A percentile compares a stretch with the other conserved stretches of the same genome.
phyloP scores from a whole-genome alignment of 2,888 invertebrate species.

The Tineola bisselliella region DNA sequence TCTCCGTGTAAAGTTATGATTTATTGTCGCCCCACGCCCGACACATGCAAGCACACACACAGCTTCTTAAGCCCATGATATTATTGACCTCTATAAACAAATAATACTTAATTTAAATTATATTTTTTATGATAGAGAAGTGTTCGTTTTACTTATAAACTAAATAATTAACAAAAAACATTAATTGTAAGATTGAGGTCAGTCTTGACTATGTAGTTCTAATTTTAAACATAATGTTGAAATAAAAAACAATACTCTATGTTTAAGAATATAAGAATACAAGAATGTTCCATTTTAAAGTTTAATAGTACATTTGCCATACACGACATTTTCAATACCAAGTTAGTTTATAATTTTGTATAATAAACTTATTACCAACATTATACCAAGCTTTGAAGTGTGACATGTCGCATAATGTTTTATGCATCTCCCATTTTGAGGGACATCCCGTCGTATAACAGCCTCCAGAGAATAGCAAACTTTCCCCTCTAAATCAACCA shows the following conservation, averaged over 20 bases:
- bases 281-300: too few relatives aligned
- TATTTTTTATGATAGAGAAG: too few relatives aligned
- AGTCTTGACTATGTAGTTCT: too few relatives aligned
- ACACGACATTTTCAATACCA: too few relatives aligned
- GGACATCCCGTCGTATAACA: background rate
- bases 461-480: background rate
- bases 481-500: background rate
- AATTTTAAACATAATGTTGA: too few relatives aligned
- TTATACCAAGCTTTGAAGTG: background rate
- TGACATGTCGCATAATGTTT: background rate
- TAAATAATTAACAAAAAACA: too few relatives aligned
- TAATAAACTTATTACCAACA: background rate
- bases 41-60: constrained; percentile 46
- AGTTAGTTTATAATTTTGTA: background rate
- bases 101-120: background rate
- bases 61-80: background rate
- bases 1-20: constrained; percentile 42
- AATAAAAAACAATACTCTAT: too few relatives aligned
- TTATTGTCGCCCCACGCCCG: constrained; percentile 45
- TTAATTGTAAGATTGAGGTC: too few relatives aligned
- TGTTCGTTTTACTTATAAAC: too few relatives aligned
- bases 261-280: too few relatives aligned
- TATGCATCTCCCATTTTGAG: background rate
- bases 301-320: too few relatives aligned
- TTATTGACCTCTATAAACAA: background rate